Evolutionary conservation across 2,113 vertebrate species (phyloP).

Genomic region (Lasiurus cinereus): DNA sequence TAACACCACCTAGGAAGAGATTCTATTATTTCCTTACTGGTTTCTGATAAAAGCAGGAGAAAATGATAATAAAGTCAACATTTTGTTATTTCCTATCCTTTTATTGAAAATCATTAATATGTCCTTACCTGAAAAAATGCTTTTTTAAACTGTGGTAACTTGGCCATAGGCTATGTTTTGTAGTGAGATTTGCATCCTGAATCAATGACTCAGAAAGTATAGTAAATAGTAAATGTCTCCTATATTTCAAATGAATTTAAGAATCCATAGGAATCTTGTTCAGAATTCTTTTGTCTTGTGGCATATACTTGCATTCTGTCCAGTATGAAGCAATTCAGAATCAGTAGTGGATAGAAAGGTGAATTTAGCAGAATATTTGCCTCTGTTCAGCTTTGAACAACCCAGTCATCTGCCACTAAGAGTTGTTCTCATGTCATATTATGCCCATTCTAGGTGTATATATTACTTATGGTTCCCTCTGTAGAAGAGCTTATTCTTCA

Average conservation of each 20-base stretch:
- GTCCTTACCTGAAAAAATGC: background rate
- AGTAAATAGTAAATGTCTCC: background rate
- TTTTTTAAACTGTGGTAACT: background rate
- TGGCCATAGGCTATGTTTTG: background rate
- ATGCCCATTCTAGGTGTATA: background rate
- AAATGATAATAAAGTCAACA: background rate
- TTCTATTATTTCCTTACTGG: background rate
- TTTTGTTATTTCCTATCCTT: background rate
- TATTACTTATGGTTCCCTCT: background rate
- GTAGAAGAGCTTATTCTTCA: conserved; percentile 26
- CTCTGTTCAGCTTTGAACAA: conserved; percentile 8
- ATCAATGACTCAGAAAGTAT: conserved; percentile 13
- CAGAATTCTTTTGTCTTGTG: background rate
- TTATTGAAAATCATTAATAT: conserved; percentile 42
- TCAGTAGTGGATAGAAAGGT: background rate
- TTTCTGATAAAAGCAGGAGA: conserved; percentile 43
- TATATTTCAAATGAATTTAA: conserved; percentile 18
- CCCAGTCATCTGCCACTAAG: background rate
- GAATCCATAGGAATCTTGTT: background rate
- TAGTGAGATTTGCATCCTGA: background rate
- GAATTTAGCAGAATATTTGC: conserved; percentile 16
- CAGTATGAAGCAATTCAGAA: conserved; percentile 1
- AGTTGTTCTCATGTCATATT: background rate
- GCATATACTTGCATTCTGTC: conserved; percentile 14
- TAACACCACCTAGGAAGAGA: background rate